Base-by-base conservation (phyloP, 2,888 invertebrate species). In the Callyntrura sp. region DNA sequence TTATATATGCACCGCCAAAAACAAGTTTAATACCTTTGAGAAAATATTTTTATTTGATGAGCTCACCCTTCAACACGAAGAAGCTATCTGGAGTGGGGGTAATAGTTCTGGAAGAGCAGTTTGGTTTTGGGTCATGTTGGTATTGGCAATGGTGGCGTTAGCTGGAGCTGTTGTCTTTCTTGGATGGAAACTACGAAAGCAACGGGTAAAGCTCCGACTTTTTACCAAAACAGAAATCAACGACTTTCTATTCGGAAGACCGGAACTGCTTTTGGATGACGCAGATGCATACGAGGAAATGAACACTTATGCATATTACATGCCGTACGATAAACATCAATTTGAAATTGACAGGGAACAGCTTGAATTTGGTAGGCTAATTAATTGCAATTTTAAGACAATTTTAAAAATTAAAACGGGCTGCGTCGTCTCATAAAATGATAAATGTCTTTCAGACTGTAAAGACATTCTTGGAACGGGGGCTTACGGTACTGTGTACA, bases 241-340 rank as follows among this genome's bases (percentile, higher is more conserved):
- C 57, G 90, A 91, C 23, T 91, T 91, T 23, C 20, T 91, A n/a
- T 79, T 85, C 25, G 91, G 91, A 51, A 87, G 73, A 9, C 91
- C 90, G 8, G 90, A 90, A 55, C 25, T 91, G 11, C 68, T 91
- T 8, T 60, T 84, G 20, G 43, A 25, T 4, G 87, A 79, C 43
- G 12, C 55, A n/a, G 87, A 90, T 6, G 23, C 28, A 20, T 91
- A 85, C 28, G 62, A 76, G 12, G 73, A 85, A 28, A 83, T 91
- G 11, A 91, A 91, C 35, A 60, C 87, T 0, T 91, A 91, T 60
- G 91, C 91, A 6, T 60, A 84, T 2, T 91, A 86, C 28, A 60
- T 91, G 48, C 91, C 91, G 4, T 91, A 90, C 20, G 82, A 91
- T 20, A 87, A 20, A 57, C 62, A 88, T 28, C 83, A 68, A 23